phyloP scores from a whole-genome alignment of 2,113 vertebrate species.

The Panthera leo region DNA sequence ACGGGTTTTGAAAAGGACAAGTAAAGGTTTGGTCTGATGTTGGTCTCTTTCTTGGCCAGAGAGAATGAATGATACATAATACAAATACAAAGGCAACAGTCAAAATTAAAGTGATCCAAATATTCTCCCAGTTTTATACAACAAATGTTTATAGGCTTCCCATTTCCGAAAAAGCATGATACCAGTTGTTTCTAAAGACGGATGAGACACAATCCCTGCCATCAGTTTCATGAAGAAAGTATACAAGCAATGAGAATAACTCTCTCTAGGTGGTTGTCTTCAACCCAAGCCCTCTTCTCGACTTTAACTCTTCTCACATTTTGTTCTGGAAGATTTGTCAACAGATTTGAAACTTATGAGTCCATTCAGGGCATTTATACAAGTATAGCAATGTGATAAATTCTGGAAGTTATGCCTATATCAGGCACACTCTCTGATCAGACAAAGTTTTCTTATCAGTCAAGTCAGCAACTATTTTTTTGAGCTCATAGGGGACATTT shows the following conservation, averaged over 20 bases:
- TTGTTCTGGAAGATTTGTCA: conserved; percentile 27
- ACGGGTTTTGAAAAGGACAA: not conserved
- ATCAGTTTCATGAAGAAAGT: not conserved
- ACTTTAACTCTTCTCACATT: not conserved
- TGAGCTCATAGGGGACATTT: not conserved
- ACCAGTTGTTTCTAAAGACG: not conserved
- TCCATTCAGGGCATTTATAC: not conserved
- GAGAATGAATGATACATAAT: not conserved
- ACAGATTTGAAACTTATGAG: not conserved
- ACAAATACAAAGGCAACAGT: not conserved
- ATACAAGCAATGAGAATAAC: not conserved
- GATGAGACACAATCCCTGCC: not conserved
- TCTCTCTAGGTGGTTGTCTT: not conserved
- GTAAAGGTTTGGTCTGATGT: not conserved
- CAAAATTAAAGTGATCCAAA: not conserved
- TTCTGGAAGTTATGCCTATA: not conserved
- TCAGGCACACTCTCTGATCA: not conserved
- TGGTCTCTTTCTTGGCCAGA: not conserved
- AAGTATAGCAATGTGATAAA: not conserved
- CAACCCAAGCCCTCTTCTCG: not conserved
- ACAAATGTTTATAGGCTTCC: not conserved
- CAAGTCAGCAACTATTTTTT: not conserved
- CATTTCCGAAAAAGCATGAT: not conserved
- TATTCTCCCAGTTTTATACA: not conserved
- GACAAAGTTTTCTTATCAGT: not conserved